Evolutionary conservation across 2,888 invertebrate genomes (phyloP), one percentile per base, ranked within the genome.

Genomic region (Heliconius charithonia): DNA sequence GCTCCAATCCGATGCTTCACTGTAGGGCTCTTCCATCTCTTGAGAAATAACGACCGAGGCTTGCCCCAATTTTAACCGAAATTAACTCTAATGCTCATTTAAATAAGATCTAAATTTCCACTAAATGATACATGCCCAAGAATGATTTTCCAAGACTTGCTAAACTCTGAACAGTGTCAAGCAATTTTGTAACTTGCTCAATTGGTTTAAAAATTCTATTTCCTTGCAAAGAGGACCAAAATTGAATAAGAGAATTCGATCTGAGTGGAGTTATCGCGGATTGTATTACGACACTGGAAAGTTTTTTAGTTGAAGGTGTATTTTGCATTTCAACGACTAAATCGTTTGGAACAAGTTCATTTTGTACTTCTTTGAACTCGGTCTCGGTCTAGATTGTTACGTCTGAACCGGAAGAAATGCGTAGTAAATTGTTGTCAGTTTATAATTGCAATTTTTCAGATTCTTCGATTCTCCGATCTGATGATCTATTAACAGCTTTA

Each of bases 301-400:
- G 75, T 82, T 81, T 81, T 82, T 81, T 76, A 81, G 76, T 81
- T 56, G 67, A 66, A 81, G 80, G 79, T 82, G 84, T 86, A 85
- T 86, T 86, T 86, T 88, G 87, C 86, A 87, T 88, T 88, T 85
- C 83, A 84, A 84, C 83, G 86, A 86, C 87, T 37, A 89, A 90
- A 90, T 90, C 88, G 89, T 77, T 83, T 80, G 84, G 85, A 88
- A 87, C 85, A 84, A 83, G 80, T 82, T 85, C 80, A 81, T 73
- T 81, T 80, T 76, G 76, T 78, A 81, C 78, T 80, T 78, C 78
- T 66, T 80, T 70, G 78, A 32, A 63, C 45, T 59, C 59, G 72
- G 59, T 72, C 72, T 72, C 32, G 72, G 32, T 59, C 71, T 72
- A 56, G 56, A 51, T 56, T 56, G 27, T 45, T 71, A 29, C 19